Percentiles rank a stretch among this genome's conserved stretches.
Conservation (phyloP, 2,888 invertebrate species). For the Mycalesis mineus region DNA sequence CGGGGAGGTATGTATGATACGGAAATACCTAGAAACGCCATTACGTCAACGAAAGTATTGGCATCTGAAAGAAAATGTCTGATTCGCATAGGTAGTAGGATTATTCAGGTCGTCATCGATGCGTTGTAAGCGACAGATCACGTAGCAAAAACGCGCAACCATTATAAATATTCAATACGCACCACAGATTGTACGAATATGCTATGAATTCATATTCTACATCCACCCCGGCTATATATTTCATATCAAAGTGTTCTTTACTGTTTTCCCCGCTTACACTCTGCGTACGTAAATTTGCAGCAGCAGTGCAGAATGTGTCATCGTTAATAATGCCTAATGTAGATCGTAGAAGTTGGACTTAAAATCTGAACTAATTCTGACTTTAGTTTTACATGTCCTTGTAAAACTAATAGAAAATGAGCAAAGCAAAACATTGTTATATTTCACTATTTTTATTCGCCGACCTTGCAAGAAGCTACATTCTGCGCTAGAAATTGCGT, state of each 20-base stretch:
- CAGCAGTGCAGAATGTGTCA: no score
- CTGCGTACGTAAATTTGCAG: neutral
- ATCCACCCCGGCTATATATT: constrained; percentile 4
- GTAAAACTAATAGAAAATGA: no score
- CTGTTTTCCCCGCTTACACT: neutral
- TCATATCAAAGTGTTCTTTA: neutral
- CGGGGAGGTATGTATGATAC: no score
- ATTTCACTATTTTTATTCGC: no score
- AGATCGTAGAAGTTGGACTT: no score
- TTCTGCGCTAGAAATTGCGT: no score
- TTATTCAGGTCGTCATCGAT: constrained; percentile 2
- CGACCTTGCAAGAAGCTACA: no score
- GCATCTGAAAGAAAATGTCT: neutral
- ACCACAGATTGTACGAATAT: constrained; percentile 6
- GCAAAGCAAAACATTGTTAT: no score
- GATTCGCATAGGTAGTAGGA: neutral
- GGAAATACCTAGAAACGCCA: neutral
- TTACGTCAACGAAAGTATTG: neutral
- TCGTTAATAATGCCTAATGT: no score
- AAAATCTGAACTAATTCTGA: no score
- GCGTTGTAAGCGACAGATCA: constrained; percentile 9
- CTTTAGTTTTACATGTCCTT: no score
- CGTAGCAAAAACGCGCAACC: constrained; percentile 7
- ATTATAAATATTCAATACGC: constrained; percentile 12
- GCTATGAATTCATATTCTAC: constrained; percentile 10